Percentiles rank a stretch among this genome's conserved stretches.
Evolutionary conservation across 2,888 invertebrate species (phyloP).

Genomic region (Clusia tigrina): DNA sequence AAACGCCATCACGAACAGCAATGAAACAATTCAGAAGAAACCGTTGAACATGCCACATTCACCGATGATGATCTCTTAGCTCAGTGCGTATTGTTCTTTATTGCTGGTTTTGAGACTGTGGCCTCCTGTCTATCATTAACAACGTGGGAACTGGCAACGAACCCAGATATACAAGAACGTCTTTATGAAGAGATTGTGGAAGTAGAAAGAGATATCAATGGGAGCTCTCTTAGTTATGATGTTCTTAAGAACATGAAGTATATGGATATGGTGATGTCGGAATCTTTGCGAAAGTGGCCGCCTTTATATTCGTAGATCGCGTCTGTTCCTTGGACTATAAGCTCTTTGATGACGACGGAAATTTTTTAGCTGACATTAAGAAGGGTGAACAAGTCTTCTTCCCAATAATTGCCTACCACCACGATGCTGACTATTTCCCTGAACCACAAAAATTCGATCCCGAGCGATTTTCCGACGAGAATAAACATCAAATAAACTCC

Average conservation of each 20-base stretch:
- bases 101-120: slow-evolving; percentile 67
- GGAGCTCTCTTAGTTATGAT: slow-evolving; percentile 66
- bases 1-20: slow-evolving; percentile 44
- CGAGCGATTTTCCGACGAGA: slow-evolving; percentile 68
- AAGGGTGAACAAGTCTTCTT: slow-evolving; percentile 46
- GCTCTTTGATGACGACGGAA: slow-evolving; percentile 52
- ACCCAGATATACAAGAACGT: slow-evolving; percentile 68
- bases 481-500: slow-evolving; percentile 66
- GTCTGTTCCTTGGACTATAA: slow-evolving; percentile 63
- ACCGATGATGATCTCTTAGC: slow-evolving; percentile 66
- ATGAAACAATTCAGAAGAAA: too few relatives aligned
- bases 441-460: slow-evolving; percentile 69
- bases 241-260: slow-evolving; percentile 67
- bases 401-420: slow-evolving; percentile 64
- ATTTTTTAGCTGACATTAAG: slow-evolving; percentile 65
- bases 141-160: slow-evolving; percentile 67
- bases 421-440: slow-evolving; percentile 65
- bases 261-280: slow-evolving; percentile 67
- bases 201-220: slow-evolving; percentile 57
- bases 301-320: slow-evolving; percentile 61
- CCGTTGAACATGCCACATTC: slow-evolving; percentile 41
- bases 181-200: slow-evolving; percentile 68
- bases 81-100: slow-evolving; percentile 67
- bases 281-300: slow-evolving; percentile 66
- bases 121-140: slow-evolving; percentile 63